Base-by-base conservation (phyloP, 2,888 invertebrate genomes). In the Netelia inedita region DNA sequence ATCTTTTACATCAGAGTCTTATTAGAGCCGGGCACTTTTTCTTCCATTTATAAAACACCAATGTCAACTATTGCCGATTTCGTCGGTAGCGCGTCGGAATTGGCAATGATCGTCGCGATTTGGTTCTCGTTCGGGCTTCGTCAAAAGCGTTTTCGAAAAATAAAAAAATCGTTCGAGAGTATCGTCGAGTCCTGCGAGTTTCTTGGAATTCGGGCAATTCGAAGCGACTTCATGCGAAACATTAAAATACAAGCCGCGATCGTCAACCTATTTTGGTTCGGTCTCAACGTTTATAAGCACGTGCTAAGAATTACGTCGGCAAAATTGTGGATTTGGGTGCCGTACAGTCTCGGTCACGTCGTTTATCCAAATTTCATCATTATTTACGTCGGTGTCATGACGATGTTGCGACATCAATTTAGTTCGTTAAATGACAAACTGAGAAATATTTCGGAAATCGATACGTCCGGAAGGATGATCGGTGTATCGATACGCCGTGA, bases 361-460 rank as follows among this genome's bases (percentile, higher is more conserved):
- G 43, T 41, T n/a, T 41, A 41, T 35, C 65, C 35, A 2, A 65
- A 65, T 35, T 41, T 65, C 41, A 65, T 65, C 1, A n/a, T 65
- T 14, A 65, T 65, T 14, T 65, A 41, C 65, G 16, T 35, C 8
- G 65, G 3, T 41, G n/a, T 16, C n/a, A 65, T 65, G 65, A n/a
- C n/a, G 11, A 9, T 8, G 1, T 16, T 35, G 14, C 8, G 41
- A 0, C 14, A 65, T 1, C 65, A n/a, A 2, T 65, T 65, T 65
- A n/a, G 41, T 14, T 35, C 65, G n/a, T n/a, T 65, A 16, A 65
- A 65, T 14, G 8, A 63, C 8, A 83, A 74, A 6, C 23, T 83
- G 9, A 19, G 68, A 46, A 61, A 74, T 16, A 61, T 63, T 10
- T 53, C 55, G 2, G 10, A 69, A 23, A 9, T 41, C 1, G 21